Evolutionary conservation across 2,113 vertebrate genomes (phyloP).

Genomic region (Lepisosteus oculatus): DNA sequence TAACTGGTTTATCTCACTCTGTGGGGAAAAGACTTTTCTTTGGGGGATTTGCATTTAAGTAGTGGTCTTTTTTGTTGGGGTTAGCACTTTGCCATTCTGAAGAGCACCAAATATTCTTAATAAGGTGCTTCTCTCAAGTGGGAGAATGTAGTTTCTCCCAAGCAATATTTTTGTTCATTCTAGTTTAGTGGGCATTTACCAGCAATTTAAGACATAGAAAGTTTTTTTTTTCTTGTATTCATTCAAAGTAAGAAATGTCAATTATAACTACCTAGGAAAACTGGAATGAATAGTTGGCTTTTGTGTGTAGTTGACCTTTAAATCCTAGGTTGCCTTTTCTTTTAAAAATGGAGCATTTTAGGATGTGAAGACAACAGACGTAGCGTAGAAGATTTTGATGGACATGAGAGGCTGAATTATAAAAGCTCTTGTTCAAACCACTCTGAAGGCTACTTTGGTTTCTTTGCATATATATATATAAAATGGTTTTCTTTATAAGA

Average conservation of each 20-base stretch:
- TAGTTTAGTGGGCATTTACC: constrained; percentile 55
- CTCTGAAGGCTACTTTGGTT: constrained; percentile 1
- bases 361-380: constrained; percentile 46
- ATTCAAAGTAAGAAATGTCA: constrained; percentile 67
- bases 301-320: constrained; percentile 72
- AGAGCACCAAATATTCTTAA: constrained; percentile 44
- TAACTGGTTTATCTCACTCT: constrained; percentile 82
- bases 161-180: constrained; percentile 41
- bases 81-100: constrained; percentile 60
- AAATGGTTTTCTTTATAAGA: too few species aligned
- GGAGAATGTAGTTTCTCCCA: constrained; percentile 49
- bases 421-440: constrained; percentile 55
- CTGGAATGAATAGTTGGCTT: constrained; percentile 43
- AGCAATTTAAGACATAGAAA: constrained; percentile 59
- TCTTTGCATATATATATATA: neutral
- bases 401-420: constrained; percentile 32
- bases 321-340: constrained; percentile 66
- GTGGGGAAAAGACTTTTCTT: constrained; percentile 68
- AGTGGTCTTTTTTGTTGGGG: constrained; percentile 61
- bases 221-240: constrained; percentile 37
- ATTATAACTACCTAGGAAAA: constrained; percentile 67
- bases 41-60: constrained; percentile 77
- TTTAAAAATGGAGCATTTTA: constrained; percentile 52
- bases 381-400: constrained; percentile 41
- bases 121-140: constrained; percentile 58